Evolutionary conservation across 2,888 invertebrate species (phyloP).

Genomic region (Pegoplata infirma): DNA sequence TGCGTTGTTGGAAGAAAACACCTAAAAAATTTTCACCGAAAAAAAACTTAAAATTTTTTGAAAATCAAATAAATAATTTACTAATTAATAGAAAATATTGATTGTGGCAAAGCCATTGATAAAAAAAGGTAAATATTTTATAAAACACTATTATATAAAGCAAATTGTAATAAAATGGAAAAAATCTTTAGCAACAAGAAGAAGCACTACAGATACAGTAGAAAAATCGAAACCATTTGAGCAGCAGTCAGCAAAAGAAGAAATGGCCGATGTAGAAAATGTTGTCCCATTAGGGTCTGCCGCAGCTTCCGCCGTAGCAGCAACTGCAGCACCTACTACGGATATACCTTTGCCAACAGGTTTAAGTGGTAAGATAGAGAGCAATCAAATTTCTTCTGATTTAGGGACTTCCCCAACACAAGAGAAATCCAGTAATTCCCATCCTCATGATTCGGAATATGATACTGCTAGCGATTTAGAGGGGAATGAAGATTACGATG

Average conservation of each 20-base stretch:
- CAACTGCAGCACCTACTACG: conserved; percentile 65
- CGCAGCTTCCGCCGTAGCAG: conserved; percentile 64
- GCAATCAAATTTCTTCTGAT: conserved; percentile 65
- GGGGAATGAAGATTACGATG: conserved; percentile 75
- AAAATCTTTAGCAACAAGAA: conserved; percentile 45
- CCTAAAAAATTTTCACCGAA: conserved; percentile 59
- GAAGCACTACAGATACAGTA: conserved; percentile 46
- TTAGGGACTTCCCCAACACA: conserved; percentile 75
- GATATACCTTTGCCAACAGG: conserved; percentile 58
- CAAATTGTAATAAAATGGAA: conserved; percentile 32
- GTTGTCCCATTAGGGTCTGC: conserved; percentile 64
- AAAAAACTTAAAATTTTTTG: conserved; percentile 29
- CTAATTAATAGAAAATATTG: conserved; percentile 20
- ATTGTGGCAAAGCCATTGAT: background rate
- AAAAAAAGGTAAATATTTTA: conserved; percentile 36
- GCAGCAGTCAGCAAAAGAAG: conserved; percentile 21
- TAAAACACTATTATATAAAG: conserved; percentile 45
- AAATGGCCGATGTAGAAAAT: conserved; percentile 78
- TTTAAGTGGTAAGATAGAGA: conserved; percentile 64
- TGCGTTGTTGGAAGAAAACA: conserved; percentile 64
- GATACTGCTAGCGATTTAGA: conserved; percentile 78
- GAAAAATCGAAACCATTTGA: conserved; percentile 55
- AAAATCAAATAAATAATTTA: conserved; percentile 30
- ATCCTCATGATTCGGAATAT: conserved; percentile 78
- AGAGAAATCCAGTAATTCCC: conserved; percentile 76